These are phyloP conservation scores for Poeciliopsis retropinna DNA, from an alignment of 2,113 vertebrate genomes.

Conservation along the genomic window DNA sequence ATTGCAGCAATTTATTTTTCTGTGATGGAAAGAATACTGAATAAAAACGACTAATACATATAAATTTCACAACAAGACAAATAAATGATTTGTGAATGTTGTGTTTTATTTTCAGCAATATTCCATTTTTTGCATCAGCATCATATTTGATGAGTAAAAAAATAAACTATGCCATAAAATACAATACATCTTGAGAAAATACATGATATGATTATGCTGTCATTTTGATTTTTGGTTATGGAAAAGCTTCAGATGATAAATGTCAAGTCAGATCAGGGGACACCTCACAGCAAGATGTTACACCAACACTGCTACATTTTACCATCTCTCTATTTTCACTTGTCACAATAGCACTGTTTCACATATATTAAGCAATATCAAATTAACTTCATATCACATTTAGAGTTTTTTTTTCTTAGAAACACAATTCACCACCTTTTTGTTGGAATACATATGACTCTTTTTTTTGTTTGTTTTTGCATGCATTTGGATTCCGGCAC, in stretches of 20 bases:
- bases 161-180: slow-evolving; percentile 96
- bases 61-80: slow-evolving; percentile 6
- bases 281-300: slow-evolving; percentile 65
- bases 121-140: slow-evolving; percentile 66
- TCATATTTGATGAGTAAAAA: slow-evolving; percentile 87
- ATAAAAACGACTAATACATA: background rate
- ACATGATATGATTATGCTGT: slow-evolving; percentile 81
- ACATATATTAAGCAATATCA: slow-evolving; percentile 44
- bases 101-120: slow-evolving; percentile 69
- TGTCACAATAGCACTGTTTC: slow-evolving; percentile 60
- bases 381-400: slow-evolving; percentile 82
- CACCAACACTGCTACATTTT: slow-evolving; percentile 60
- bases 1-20: background rate
- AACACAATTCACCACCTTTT: slow-evolving; percentile 44
- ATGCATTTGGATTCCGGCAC: slow-evolving; percentile 89
- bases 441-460: slow-evolving; percentile 63
- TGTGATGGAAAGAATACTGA: background rate
- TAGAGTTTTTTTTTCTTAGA: slow-evolving; percentile 59
- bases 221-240: slow-evolving; percentile 76
- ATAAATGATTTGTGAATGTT: slow-evolving; percentile 3
- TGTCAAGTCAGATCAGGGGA: slow-evolving; percentile 46
- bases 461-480: slow-evolving; percentile 72
- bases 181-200: slow-evolving; percentile 88
- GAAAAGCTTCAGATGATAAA: slow-evolving; percentile 73
- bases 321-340: slow-evolving; percentile 57